phyloP scores from a whole-genome alignment of 2,113 vertebrate species.

The Lichenostomus cassidix region DNA sequence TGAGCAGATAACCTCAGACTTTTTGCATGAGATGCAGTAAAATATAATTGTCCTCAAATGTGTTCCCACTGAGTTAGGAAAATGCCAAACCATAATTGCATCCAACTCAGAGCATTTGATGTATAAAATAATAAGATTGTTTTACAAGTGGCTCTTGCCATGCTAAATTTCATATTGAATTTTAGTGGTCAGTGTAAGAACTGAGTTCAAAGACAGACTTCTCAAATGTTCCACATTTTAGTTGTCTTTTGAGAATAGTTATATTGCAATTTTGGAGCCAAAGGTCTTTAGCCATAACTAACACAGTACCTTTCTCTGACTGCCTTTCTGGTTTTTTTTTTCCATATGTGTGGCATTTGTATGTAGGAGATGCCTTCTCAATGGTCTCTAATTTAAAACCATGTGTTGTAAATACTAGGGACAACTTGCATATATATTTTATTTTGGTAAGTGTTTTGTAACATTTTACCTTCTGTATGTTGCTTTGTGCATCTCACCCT shows the following conservation, averaged over 20 bases:
- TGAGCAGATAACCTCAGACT: slow-evolving; percentile 46
- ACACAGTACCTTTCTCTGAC: slow-evolving; percentile 17
- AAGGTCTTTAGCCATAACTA: slow-evolving; percentile 53
- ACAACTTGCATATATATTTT: slow-evolving; percentile 34
- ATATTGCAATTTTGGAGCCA: slow-evolving; percentile 21
- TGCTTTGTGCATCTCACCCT: slow-evolving; percentile 8
- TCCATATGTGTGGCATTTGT: not conserved
- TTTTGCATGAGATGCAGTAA: slow-evolving; percentile 47
- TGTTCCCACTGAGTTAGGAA: slow-evolving; percentile 11
- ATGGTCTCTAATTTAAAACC: slow-evolving; percentile 54
- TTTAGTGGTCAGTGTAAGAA: slow-evolving; percentile 31
- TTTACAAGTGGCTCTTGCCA: slow-evolving; percentile 50
- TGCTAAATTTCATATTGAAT: slow-evolving; percentile 45
- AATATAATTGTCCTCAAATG: slow-evolving; percentile 14
- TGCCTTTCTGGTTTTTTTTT: slow-evolving; percentile 36
- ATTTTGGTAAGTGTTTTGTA: slow-evolving; percentile 51
- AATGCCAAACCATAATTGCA: slow-evolving; percentile 54
- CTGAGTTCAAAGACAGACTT: slow-evolving; percentile 17
- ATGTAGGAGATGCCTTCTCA: slow-evolving; percentile 44
- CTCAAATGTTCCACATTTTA: not conserved
- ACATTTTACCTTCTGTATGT: not conserved
- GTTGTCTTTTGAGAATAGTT: slow-evolving; percentile 43
- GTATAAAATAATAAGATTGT: slow-evolving; percentile 29
- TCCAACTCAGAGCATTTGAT: slow-evolving; percentile 40
- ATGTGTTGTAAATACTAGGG: slow-evolving; percentile 46